phyloP scores from a whole-genome alignment of 2,113 vertebrate species.

The Empidonax traillii region DNA sequence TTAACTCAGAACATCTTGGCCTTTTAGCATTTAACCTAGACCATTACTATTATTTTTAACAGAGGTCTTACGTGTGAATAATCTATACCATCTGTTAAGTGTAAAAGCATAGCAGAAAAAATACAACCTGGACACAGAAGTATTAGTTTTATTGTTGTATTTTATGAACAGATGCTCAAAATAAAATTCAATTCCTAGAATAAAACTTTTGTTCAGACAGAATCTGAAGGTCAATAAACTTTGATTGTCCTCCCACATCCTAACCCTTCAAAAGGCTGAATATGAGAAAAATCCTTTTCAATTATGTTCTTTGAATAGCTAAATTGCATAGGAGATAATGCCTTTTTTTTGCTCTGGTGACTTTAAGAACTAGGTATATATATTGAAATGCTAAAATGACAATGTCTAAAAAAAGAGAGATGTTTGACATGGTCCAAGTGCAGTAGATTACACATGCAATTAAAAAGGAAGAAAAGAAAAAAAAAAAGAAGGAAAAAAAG shows the following conservation, averaged over 20 bases:
- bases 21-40: neutral
- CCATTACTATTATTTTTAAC: neutral
- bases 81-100: conserved; percentile 6
- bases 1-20: neutral
- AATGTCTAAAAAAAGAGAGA: neutral
- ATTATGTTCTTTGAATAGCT: neutral
- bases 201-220: neutral
- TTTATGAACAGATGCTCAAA: conserved; percentile 27
- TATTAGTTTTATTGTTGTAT: neutral
- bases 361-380: neutral
- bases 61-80: conserved; percentile 1
- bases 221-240: neutral
- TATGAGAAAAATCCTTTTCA: neutral
- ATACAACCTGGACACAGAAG: neutral
- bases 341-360: rapidly evolving
- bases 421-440: rapidly evolving
- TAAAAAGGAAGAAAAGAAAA: neutral
- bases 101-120: conserved; percentile 4
- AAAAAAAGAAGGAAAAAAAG: neutral
- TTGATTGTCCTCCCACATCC: neutral
- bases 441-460: neutral
- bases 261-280: neutral
- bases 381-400: neutral
- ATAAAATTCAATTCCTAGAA: neutral
- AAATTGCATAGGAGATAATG: neutral